Conservation (phyloP, 2,888 invertebrate species). For the Philhelius pedissequus region DNA sequence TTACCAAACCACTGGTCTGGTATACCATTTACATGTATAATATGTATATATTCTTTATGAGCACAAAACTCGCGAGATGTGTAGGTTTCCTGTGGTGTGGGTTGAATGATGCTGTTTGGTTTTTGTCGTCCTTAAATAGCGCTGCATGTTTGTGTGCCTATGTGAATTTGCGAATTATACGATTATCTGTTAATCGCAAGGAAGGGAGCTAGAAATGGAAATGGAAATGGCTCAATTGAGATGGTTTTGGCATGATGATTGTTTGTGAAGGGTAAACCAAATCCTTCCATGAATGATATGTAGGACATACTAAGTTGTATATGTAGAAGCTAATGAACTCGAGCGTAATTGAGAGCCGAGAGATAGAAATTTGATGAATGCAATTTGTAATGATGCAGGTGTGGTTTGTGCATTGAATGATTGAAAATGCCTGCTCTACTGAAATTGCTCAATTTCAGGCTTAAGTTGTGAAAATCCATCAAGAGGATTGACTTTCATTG, state of each 20-base stretch:
- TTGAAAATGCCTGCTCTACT: neutral
- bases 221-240: constrained; percentile 52
- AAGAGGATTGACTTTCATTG: no score
- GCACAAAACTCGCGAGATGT: constrained; percentile 35
- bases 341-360: neutral
- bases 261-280: constrained; percentile 9
- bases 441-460: constrained; percentile 2
- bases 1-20: no score
- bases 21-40: neutral
- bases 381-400: constrained; percentile 11
- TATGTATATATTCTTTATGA: constrained; percentile 31
- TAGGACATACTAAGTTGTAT: neutral
- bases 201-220: constrained; percentile 15
- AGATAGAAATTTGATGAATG: constrained; percentile 12
- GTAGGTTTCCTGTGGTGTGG: neutral
- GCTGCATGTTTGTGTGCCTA: constrained; percentile 17
- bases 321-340: constrained; percentile 13
- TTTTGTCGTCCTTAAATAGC: constrained; percentile 46
- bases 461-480: neutral
- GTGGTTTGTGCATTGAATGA: neutral
- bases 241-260: neutral
- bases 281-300: constrained; percentile 23
- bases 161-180: constrained; percentile 60
- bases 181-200: constrained; percentile 63
- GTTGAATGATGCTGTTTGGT: neutral